phyloP scores from a whole-genome alignment of 2,113 vertebrate genomes.

The Lonchura striata region DNA sequence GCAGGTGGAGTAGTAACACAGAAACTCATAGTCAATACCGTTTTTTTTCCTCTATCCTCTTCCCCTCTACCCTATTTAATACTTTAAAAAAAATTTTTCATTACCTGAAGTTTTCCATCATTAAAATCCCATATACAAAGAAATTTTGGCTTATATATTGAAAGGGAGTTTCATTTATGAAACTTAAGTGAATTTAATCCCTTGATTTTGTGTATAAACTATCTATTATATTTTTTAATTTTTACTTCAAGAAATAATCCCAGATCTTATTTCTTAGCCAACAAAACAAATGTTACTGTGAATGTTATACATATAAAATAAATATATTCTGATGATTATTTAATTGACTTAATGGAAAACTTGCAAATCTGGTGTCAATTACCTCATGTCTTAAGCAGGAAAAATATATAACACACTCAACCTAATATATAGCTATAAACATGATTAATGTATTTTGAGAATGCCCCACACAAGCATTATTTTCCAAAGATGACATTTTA shows the following conservation, averaged over 20 bases:
- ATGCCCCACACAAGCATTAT: neutral
- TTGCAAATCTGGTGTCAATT: slow-evolving; percentile 8
- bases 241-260: neutral
- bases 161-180: neutral
- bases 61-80: neutral
- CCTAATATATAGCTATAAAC: slow-evolving; percentile 3
- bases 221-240: neutral
- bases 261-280: neutral
- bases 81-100: neutral
- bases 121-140: neutral
- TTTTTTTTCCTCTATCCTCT: neutral
- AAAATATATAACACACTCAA: slow-evolving; percentile 7
- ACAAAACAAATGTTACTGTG: neutral
- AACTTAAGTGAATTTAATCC: neutral
- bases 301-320: neutral
- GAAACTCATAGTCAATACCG: neutral
- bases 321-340: neutral
- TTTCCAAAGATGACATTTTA: neutral
- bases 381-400: neutral
- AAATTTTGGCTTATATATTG: neutral
- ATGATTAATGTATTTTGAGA: neutral
- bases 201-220: neutral
- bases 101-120: neutral
- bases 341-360: slow-evolving; percentile 2
- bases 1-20: neutral